Conservation (phyloP, 2,797 vertebrate genomes). For the Sebastiscus albofasciatus region DNA sequence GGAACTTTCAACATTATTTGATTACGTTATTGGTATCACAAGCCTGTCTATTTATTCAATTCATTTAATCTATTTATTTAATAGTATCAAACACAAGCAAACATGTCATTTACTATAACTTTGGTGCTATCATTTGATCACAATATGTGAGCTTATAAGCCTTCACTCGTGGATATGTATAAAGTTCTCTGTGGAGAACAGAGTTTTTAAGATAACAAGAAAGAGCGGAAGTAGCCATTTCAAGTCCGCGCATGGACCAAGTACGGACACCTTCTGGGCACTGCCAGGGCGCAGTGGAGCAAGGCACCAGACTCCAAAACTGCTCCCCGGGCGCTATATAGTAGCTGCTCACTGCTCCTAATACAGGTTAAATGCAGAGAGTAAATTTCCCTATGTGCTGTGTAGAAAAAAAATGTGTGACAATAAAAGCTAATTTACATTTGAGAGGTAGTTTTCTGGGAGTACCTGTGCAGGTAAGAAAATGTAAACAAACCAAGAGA, state of each 20-base stretch:
- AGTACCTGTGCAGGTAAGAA: background rate
- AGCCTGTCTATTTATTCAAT: conserved; percentile 19
- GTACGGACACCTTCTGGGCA: too few relatives aligned
- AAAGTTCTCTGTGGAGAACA: background rate
- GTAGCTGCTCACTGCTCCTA: too few relatives aligned
- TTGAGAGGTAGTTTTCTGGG: background rate
- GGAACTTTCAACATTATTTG: conserved; percentile 41
- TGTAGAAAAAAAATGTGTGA: too few relatives aligned
- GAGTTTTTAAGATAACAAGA: background rate
- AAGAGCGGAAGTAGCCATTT: too few relatives aligned
- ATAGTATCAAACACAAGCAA: conserved; percentile 15
- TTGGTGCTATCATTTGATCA: background rate
- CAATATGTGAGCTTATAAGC: background rate
- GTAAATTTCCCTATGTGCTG: too few relatives aligned
- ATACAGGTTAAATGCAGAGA: too few relatives aligned
- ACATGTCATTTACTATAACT: background rate
- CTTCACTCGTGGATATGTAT: background rate
- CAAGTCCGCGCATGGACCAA: rapidly evolving
- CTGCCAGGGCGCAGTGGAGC: too few relatives aligned
- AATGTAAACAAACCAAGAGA: background rate
- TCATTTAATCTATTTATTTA: background rate
- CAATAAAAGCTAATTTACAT: too few relatives aligned
- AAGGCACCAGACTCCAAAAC: too few relatives aligned
- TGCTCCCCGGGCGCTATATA: too few relatives aligned
- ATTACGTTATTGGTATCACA: conserved; percentile 70